Evolutionary conservation across 2,888 invertebrate species (phyloP).

Genomic region (Parascotia fuliginaria): DNA sequence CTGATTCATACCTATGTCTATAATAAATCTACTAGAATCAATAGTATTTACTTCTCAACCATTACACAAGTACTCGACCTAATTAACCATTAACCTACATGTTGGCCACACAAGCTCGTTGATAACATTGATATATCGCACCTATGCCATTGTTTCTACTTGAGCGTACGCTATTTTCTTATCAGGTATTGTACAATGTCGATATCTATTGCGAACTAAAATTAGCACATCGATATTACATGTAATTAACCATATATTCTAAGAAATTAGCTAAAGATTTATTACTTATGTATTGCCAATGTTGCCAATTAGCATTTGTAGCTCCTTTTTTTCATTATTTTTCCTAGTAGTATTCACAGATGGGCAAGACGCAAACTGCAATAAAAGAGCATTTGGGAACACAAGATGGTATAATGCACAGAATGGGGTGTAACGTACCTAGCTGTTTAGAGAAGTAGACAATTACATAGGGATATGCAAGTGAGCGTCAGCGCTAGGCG

Average conservation of each 20-base stretch:
- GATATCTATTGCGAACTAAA: constrained; percentile 34
- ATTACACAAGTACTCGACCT: constrained; percentile 65
- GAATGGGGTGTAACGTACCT: background rate
- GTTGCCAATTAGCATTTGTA: too few relatives aligned
- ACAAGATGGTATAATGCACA: background rate
- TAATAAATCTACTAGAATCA: constrained; percentile 46
- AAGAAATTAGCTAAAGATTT: too few relatives aligned
- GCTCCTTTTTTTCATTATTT: too few relatives aligned
- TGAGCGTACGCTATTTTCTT: constrained; percentile 58
- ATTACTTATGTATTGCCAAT: too few relatives aligned
- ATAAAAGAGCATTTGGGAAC: too few relatives aligned
- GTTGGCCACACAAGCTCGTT: constrained; percentile 53
- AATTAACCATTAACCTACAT: constrained; percentile 76
- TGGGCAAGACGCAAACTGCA: too few relatives aligned
- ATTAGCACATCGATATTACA: constrained; percentile 13
- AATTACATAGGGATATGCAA: background rate
- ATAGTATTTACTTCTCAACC: constrained; percentile 56
- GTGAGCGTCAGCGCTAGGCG: background rate
- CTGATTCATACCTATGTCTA: constrained; percentile 23
- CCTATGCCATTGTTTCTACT: constrained; percentile 60
- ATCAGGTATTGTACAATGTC: constrained; percentile 37
- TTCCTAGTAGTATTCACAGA: too few relatives aligned
- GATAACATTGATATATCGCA: constrained; percentile 67
- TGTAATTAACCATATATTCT: background rate
- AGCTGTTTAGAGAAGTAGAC: background rate